Evolutionary conservation across 2,888 invertebrate species (phyloP), one percentile per base, ranked within the genome.

Genomic region (Trichogramma evanescens): DNA sequence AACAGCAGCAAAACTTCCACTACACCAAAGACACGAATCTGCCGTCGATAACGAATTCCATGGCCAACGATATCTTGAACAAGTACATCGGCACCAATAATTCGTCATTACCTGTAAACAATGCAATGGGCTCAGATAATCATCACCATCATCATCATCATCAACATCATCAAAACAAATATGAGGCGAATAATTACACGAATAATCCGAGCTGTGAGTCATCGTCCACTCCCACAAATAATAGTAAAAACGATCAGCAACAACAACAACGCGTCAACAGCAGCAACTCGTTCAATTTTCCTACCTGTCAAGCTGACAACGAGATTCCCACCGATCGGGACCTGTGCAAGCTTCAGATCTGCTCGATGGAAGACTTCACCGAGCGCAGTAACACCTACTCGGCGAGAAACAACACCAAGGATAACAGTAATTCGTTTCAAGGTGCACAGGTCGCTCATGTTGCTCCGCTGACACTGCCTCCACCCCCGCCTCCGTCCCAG

Each of bases 371-470:
- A 50, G 26, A 59, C 43, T 66, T 66, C 26, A 62, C 64, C 7
- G 69, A 68, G 39, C 59, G 66, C 45, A 66, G 59, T 13, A 66
- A 59, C 41, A 63, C 67, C 6, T 64, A 66, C 43, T 48, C 68
- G 7, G 52, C 62, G n/a, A 55, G 61, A 10, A 61, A 58, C 42
- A 65, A 63, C 54, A 53, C 62, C n/a, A 55, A 60, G 10, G 59
- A 58, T 39, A 65, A 63, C 54, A 52, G 59, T 8, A 57, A 9
- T 38, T 10, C 61, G 3, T 61, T 56, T 49, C 6, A 52, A 26
- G 61, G 43, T 41, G 3, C 50, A 10, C 13, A 55, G 0, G n/a
- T 55, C 13, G 26, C 26, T 26, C 26, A 26, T 26, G 3, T 26
- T 2, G 26, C 26, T 0, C 2, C 26, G 26, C 26, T 26, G 3